phyloP scores from a whole-genome alignment of 2,888 invertebrate genomes.

The Heteromurus nitidus region DNA sequence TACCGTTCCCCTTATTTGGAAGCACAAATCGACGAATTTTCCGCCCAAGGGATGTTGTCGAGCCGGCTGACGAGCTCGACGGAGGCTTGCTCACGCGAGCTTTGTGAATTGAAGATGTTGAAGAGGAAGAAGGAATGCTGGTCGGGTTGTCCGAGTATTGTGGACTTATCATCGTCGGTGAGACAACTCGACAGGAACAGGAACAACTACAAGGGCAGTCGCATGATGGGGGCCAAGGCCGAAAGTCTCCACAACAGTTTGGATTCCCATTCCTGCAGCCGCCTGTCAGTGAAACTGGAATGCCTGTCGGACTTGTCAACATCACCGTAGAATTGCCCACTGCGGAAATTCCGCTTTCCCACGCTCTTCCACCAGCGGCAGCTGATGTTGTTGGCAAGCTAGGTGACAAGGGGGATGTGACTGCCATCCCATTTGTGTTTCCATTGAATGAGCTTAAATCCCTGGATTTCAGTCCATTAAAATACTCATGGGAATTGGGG shows the following conservation, averaged over 20 bases:
- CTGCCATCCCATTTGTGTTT: conserved; percentile 5
- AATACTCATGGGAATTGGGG: background rate
- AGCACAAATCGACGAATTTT: conserved; percentile 71
- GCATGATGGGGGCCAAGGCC: conserved; percentile 50
- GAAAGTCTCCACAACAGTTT: conserved; percentile 36
- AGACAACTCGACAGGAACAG: conserved; percentile 20
- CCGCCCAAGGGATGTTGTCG: conserved; percentile 68
- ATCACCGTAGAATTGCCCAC: background rate
- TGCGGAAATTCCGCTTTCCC: conserved; percentile 33
- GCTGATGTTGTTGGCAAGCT: background rate
- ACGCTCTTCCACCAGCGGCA: conserved; percentile 33
- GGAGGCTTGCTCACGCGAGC: conserved; percentile 44
- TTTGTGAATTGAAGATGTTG: conserved; percentile 52
- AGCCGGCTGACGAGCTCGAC: conserved; percentile 1
- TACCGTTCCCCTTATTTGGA: conserved; percentile 62
- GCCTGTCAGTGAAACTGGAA: background rate
- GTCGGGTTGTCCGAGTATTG: background rate
- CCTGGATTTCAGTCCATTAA: conserved; percentile 5
- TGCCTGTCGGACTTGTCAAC: background rate
- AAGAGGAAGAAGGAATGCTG: background rate
- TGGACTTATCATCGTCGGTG: conserved; percentile 1
- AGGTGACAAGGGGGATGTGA: conserved; percentile 3
- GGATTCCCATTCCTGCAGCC: conserved; percentile 22
- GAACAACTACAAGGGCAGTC: conserved; percentile 45
- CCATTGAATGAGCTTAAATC: conserved; percentile 17